These are phyloP conservation scores for Megalopta genalis DNA, from an alignment of 1,140 invertebrate species.

Conservation along the genomic window DNA sequence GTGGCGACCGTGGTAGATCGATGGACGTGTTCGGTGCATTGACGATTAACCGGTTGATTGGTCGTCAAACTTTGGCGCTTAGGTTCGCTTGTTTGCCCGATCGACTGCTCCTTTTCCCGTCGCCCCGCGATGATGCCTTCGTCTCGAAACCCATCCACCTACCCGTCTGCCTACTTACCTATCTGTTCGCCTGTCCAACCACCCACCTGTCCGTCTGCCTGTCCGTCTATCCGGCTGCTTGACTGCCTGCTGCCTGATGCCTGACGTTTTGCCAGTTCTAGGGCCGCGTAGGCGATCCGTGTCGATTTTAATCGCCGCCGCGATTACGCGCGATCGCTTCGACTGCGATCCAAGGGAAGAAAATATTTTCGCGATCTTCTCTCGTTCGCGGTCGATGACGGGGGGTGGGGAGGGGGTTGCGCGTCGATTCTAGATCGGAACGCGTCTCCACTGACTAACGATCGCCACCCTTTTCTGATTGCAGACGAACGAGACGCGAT, in stretches of 20 bases:
- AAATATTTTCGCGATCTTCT: no score
- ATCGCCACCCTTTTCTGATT: constrained; percentile 80
- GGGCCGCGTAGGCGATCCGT: constrained; percentile 1
- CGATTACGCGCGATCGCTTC: background rate
- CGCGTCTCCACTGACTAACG: background rate
- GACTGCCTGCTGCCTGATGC: constrained; percentile 27
- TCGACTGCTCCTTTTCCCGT: constrained; percentile 29
- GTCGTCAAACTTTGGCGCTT: constrained; percentile 1
- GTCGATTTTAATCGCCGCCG: background rate
- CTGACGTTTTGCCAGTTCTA: constrained; percentile 13
- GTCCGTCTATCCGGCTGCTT: constrained; percentile 26
- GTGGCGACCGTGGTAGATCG: background rate
- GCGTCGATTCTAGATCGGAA: no score
- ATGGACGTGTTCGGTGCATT: background rate
- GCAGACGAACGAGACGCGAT: constrained; percentile 99
- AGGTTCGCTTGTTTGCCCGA: constrained; percentile 15
- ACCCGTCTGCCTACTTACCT: constrained; percentile 16
- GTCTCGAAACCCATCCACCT: constrained; percentile 9
- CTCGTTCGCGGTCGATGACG: no score
- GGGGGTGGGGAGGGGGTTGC: no score
- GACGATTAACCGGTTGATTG: background rate
- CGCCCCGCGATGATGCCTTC: background rate
- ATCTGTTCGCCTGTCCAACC: background rate
- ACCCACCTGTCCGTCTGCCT: constrained; percentile 25
- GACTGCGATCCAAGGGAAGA: background rate